These are phyloP conservation scores for Ptychoptera contaminata DNA, from an alignment of 2,888 invertebrate species.

Conservation along the genomic window DNA sequence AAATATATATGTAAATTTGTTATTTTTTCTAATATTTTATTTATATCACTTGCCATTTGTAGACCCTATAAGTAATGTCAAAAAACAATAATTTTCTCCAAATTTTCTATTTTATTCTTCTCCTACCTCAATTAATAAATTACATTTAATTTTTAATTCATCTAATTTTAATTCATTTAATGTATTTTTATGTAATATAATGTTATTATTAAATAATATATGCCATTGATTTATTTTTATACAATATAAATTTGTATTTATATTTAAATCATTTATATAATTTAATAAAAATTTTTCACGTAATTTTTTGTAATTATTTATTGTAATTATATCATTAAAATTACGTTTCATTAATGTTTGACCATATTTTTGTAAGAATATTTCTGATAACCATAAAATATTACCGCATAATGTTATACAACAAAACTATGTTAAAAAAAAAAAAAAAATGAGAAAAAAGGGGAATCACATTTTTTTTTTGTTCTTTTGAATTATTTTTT, in stretches of 20 bases:
- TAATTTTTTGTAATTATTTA: constrained; percentile 26
- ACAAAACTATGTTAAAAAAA: constrained; percentile 39
- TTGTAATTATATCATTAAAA: constrained; percentile 24
- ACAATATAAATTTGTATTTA: constrained; percentile 38
- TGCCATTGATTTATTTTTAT: constrained; percentile 39
- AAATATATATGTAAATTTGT: constrained; percentile 55
- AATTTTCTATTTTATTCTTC: no score
- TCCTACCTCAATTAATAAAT: constrained; percentile 12
- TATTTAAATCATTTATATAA: constrained; percentile 41
- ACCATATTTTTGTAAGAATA: constrained; percentile 53
- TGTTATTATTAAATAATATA: constrained; percentile 37
- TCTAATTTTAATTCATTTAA: constrained; percentile 34
- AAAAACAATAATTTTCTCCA: no score
- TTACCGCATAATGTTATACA: constrained; percentile 67
- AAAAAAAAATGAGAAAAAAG: not conserved
- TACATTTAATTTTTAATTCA: constrained; percentile 34
- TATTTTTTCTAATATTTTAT: constrained; percentile 39
- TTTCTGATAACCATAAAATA: constrained; percentile 71
- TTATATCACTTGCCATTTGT: constrained; percentile 49
- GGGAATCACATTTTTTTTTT: no score
- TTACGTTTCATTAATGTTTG: constrained; percentile 37
- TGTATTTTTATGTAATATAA: constrained; percentile 19
- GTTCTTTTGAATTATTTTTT: not conserved
- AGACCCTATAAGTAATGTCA: constrained; percentile 36
- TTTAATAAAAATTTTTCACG: constrained; percentile 40